Conservation (phyloP, 2,888 invertebrate species). For the Cabera pusaria region DNA sequence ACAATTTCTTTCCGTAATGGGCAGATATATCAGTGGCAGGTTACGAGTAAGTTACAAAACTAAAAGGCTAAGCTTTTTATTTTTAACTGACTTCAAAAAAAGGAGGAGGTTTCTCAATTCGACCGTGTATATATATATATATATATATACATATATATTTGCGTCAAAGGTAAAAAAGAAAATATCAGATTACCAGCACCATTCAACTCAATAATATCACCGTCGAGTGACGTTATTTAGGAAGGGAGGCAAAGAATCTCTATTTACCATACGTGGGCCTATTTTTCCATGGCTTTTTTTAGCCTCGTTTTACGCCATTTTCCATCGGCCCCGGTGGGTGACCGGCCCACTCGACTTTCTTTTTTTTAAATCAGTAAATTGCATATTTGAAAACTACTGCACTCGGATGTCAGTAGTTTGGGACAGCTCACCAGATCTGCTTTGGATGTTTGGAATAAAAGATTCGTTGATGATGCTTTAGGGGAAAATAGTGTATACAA, state of each 20-base stretch:
- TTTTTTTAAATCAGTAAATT: constrained; percentile 81
- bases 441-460: too few relatives aligned
- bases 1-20: too few relatives aligned
- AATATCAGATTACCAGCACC: constrained; percentile 13
- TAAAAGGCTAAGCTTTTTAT: too few relatives aligned
- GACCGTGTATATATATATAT: too few relatives aligned
- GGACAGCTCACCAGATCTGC: too few relatives aligned
- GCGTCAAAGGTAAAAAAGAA: constrained; percentile 10
- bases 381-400: constrained; percentile 80
- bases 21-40: too few relatives aligned
- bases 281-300: constrained; percentile 65
- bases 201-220: constrained; percentile 29
- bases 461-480: too few relatives aligned
- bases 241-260: constrained; percentile 43
- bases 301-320: constrained; percentile 69
- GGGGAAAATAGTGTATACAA: too few relatives aligned
- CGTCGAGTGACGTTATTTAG: constrained; percentile 47
- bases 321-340: constrained; percentile 65
- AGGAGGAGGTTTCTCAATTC: too few relatives aligned
- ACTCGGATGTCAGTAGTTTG: constrained; percentile 5
- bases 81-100: too few relatives aligned
- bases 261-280: constrained; percentile 74
- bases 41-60: too few relatives aligned
- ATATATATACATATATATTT: not conserved
- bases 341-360: constrained; percentile 45